phyloP scores from a whole-genome alignment of 2,113 vertebrate genomes.

The Chloebia gouldiae region DNA sequence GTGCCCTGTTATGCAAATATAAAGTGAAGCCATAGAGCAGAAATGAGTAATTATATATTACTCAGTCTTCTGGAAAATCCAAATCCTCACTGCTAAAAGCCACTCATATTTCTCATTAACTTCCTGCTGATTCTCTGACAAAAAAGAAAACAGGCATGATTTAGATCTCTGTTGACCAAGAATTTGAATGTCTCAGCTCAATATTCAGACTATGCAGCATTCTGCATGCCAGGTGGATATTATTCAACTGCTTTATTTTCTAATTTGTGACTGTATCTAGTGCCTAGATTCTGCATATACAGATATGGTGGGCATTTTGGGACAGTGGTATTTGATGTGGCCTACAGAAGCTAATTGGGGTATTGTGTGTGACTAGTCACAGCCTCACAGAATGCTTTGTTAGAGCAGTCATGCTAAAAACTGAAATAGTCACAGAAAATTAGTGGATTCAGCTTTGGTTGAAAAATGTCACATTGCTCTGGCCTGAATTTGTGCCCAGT shows the following conservation, averaged over 20 bases:
- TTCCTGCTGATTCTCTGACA: background rate
- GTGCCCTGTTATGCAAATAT: background rate
- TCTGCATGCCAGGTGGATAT: background rate
- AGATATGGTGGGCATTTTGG: background rate
- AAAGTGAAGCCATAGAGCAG: background rate
- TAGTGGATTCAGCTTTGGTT: background rate
- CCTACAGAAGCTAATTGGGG: background rate
- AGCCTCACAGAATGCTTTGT: background rate
- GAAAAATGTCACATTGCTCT: background rate
- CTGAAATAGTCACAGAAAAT: background rate
- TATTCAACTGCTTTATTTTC: background rate
- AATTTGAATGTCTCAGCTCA: background rate
- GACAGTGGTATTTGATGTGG: background rate
- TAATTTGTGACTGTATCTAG: background rate
- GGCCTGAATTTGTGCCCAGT: accelerated
- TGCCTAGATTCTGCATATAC: background rate
- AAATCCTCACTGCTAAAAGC: background rate
- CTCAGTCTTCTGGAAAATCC: conserved; percentile 33
- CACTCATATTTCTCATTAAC: background rate
- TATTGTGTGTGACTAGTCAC: background rate
- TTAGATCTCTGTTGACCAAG: background rate
- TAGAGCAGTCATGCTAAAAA: background rate
- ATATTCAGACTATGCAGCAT: background rate
- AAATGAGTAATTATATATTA: conserved; percentile 19
- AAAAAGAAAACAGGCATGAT: background rate